Evolutionary conservation across 2,888 invertebrate genomes (phyloP).

Genomic region (Drosophila pseudotalamancana): DNA sequence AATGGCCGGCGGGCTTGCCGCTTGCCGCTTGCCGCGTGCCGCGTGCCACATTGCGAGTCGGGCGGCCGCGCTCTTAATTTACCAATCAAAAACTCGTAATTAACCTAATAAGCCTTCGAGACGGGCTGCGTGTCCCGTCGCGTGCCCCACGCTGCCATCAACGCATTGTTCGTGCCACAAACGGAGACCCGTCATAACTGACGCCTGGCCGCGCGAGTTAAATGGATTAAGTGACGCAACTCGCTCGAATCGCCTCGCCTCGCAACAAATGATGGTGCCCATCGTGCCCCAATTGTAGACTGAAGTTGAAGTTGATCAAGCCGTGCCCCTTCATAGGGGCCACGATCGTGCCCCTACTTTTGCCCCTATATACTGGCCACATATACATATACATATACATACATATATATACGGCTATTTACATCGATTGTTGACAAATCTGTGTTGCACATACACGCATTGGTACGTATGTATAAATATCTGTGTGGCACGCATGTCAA

Average conservation of each 20-base stretch:
- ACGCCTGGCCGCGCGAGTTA: constrained; percentile 52
- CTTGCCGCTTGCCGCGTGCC: constrained; percentile 63
- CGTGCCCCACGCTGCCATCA: constrained; percentile 63
- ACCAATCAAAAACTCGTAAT: constrained; percentile 81
- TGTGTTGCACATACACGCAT: constrained; percentile 3
- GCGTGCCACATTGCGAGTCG: constrained; percentile 60
- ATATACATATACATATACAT: background rate
- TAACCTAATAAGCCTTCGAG: constrained; percentile 77
- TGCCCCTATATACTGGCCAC: constrained; percentile 5
- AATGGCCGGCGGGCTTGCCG: constrained; percentile 57
- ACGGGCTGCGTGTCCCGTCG: constrained; percentile 58
- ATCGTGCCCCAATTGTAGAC: constrained; percentile 30
- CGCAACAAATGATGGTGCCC: constrained; percentile 65
- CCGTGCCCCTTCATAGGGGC: constrained; percentile 47
- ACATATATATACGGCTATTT: background rate
- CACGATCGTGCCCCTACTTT: constrained; percentile 11
- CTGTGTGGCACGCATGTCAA: constrained; percentile 29
- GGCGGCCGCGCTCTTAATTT: constrained; percentile 64
- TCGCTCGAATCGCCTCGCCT: too few relatives aligned
- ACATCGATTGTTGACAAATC: constrained; percentile 14
- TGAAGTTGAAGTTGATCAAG: constrained; percentile 48
- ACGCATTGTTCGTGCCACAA: constrained; percentile 31
- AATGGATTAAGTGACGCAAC: constrained; percentile 77
- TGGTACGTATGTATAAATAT: background rate
- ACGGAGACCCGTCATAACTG: constrained; percentile 51